A percentile compares a stretch with the other conserved stretches of the same genome.
These are phyloP conservation scores for Drosophila gunungcola DNA, from an alignment of 1,140 invertebrate genomes.

Conservation along the genomic window DNA sequence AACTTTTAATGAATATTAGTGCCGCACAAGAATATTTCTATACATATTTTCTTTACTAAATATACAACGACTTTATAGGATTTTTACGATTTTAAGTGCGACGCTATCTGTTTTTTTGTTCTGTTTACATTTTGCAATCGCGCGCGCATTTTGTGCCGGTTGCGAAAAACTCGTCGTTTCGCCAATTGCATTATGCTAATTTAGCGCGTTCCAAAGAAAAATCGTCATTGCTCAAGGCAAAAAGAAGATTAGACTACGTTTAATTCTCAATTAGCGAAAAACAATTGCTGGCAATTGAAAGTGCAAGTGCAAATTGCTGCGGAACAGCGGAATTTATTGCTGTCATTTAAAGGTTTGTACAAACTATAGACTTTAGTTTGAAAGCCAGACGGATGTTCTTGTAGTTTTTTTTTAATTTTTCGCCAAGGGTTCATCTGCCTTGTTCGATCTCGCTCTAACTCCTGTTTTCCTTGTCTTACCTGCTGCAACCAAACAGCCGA, in stretches of 20 bases:
- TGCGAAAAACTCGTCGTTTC: constrained; percentile 8
- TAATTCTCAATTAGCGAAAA: constrained; percentile 7
- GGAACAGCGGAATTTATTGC: constrained; percentile 1
- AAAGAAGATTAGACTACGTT: background rate
- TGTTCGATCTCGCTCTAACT: constrained; percentile 11
- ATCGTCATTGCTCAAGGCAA: constrained; percentile 5
- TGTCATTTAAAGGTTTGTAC: constrained; percentile 20
- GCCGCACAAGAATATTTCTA: background rate
- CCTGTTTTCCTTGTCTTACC: constrained; percentile 17
- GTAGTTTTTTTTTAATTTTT: background rate
- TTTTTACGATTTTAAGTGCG: constrained; percentile 1
- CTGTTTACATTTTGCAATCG: constrained; percentile 38
- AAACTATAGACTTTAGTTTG: background rate
- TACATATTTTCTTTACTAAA: constrained; percentile 6
- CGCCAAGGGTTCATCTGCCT: constrained; percentile 19
- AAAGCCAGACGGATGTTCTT: constrained; percentile 7
- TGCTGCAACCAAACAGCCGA: constrained; percentile 34
- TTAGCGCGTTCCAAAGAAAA: constrained; percentile 1
- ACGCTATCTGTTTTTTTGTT: constrained; percentile 10
- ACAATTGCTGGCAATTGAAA: constrained; percentile 50
- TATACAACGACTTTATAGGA: background rate
- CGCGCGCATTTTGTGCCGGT: constrained; percentile 42
- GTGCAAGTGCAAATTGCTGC: constrained; percentile 37
- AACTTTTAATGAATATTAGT: background rate
- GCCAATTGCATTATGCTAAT: constrained; percentile 2